A percentile compares a stretch with the other conserved stretches of the same genome.
Conservation (phyloP, 2,888 invertebrate species). For the Zygogramma bicolorata region DNA sequence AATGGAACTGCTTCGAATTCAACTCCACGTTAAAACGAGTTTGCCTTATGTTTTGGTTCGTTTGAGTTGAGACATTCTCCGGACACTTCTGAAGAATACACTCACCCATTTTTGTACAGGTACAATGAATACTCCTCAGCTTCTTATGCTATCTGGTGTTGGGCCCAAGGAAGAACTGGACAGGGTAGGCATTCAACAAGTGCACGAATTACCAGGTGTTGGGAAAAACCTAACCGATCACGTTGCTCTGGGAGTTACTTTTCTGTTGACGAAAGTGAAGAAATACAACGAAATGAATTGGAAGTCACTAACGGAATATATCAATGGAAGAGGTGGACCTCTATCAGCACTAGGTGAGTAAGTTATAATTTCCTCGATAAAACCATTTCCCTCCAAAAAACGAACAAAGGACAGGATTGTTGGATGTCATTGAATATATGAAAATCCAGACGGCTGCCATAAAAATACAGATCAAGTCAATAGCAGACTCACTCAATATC, state of each 20-base stretch:
- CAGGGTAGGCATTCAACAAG: conserved; percentile 70
- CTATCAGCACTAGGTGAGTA: conserved; percentile 65
- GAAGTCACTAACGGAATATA: conserved; percentile 72
- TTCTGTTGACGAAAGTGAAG: neutral
- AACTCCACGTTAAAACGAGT: no score
- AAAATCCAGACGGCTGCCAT: no score
- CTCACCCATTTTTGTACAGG: conserved; percentile 65
- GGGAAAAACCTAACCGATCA: conserved; percentile 78
- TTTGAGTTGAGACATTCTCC: no score
- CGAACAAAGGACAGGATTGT: no score
- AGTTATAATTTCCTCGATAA: no score
- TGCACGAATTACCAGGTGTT: conserved; percentile 75
- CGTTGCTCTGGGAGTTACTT: conserved; percentile 68
- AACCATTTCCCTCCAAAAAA: no score
- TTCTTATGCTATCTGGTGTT: conserved; percentile 76
- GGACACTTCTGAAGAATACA: no score
- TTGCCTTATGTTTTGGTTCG: no score
- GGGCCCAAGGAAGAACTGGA: conserved; percentile 73
- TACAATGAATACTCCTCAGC: conserved; percentile 73
- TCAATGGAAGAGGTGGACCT: conserved; percentile 71
- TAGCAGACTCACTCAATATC: no score
- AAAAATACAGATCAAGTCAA: no score
- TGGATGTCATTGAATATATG: no score
- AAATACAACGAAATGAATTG: conserved; percentile 67
- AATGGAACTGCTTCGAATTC: no score